Evolutionary conservation across 2,113 vertebrate species (phyloP).

Genomic region (Mionectes macconnelli): DNA sequence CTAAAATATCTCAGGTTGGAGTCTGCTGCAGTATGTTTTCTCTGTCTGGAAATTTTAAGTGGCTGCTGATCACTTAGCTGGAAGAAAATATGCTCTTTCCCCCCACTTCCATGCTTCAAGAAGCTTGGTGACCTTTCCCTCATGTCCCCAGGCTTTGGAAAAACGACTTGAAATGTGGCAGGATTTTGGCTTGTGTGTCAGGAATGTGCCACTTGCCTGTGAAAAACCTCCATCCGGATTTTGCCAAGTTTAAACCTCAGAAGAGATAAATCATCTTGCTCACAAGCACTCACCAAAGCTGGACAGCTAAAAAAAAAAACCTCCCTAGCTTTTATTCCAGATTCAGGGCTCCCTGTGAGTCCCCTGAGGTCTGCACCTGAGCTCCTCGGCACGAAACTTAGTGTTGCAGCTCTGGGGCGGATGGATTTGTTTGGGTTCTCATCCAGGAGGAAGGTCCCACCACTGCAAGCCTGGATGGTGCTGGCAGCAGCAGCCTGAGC

Average conservation of each 20-base stretch:
- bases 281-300: not conserved
- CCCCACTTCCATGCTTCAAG: not conserved
- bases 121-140: conserved; percentile 24
- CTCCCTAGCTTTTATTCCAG: not conserved
- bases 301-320: not conserved
- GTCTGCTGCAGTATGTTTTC: not conserved
- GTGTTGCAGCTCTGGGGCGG: not conserved
- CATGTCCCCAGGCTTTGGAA: not conserved
- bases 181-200: not conserved
- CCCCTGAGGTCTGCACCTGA: not conserved
- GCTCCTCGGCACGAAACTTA: fast-evolving
- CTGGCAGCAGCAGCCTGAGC: not conserved
- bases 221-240: not conserved
- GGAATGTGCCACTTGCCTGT: not conserved
- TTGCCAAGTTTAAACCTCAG: not conserved
- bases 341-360: fast-evolving
- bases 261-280: not conserved
- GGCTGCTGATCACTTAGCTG: not conserved
- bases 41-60: conserved; percentile 11
- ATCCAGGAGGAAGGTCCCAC: not conserved
- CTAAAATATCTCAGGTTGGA: not conserved
- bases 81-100: not conserved
- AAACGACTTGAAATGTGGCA: conserved; percentile 1
- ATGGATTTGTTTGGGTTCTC: not conserved
- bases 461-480: fast-evolving